phyloP scores from a whole-genome alignment of 2,797 vertebrate species.

The Manis crassicaudata region DNA sequence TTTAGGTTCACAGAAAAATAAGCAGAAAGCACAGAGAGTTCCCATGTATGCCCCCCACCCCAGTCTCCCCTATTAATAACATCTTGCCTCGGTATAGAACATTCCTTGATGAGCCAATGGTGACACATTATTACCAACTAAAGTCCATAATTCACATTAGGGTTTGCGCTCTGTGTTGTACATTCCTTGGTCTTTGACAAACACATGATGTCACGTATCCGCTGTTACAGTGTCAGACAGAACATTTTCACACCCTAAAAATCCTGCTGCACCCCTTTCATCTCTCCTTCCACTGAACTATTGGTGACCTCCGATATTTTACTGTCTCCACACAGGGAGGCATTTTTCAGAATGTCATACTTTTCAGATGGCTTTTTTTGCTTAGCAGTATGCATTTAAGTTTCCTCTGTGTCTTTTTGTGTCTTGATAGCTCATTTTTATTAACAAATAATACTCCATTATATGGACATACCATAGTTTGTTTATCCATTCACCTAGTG shows the following conservation, averaged over 20 bases:
- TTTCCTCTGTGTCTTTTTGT: fast-evolving
- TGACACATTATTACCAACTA: background rate
- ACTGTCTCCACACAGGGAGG: no score
- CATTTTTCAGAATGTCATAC: background rate
- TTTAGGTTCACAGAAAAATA: background rate
- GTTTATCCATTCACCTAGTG: background rate
- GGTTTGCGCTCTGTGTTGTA: background rate
- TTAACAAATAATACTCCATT: no score
- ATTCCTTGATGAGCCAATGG: background rate
- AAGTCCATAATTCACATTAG: background rate
- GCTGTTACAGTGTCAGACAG: fast-evolving
- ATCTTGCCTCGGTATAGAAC: background rate
- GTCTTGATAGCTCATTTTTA: background rate
- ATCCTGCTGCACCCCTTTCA: background rate
- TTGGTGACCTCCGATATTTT: background rate
- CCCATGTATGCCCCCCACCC: background rate
- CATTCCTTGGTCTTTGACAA: background rate
- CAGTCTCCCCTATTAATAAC: no score
- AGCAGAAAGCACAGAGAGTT: background rate
- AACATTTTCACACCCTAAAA: fast-evolving
- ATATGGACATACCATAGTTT: fast-evolving
- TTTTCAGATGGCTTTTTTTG: background rate
- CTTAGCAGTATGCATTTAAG: background rate
- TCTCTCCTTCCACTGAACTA: background rate
- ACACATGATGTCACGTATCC: fast-evolving